These are phyloP conservation scores for Datnioides undecimradiatus DNA, from an alignment of 2,113 vertebrate genomes.

Conservation along the genomic window DNA sequence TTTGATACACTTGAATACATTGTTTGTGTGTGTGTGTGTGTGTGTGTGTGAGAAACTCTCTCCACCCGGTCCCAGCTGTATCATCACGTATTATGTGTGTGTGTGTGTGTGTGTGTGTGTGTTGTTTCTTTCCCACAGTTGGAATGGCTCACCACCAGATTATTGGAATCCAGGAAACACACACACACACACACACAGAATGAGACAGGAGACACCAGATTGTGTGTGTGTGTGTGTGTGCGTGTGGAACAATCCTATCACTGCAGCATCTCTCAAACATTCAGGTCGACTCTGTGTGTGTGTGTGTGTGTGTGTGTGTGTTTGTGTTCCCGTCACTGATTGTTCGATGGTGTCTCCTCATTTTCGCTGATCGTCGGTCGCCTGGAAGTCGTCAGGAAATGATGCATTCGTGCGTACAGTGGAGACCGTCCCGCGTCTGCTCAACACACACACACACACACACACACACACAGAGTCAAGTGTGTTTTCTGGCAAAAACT, in stretches of 20 bases:
- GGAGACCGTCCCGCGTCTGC: conserved; percentile 39
- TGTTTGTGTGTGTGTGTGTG: too few species aligned
- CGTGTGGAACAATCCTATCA: conserved; percentile 68
- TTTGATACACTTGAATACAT: too few species aligned
- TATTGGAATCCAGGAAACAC: conserved; percentile 45
- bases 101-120: not conserved
- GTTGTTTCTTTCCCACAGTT: conserved; percentile 29
- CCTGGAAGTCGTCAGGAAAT: conserved; percentile 60
- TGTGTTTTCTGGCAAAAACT: conserved; percentile 13
- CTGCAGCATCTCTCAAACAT: conserved; percentile 58
- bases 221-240: too few species aligned
- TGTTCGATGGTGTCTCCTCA: not conserved
- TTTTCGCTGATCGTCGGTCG: conserved; percentile 43
- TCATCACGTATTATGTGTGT: conserved; percentile 11
- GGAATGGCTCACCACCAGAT: conserved; percentile 22
- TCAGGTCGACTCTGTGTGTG: rapidly evolving
- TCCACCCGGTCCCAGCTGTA: conserved; percentile 30
- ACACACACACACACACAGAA: conserved; percentile 17
- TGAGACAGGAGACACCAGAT: not conserved
- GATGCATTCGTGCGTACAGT: conserved; percentile 4
- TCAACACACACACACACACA: conserved; percentile 7
- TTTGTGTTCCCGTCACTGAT: too few species aligned
- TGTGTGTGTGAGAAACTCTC: not conserved
- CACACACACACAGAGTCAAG: not conserved
- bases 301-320: too few species aligned